phyloP scores from a whole-genome alignment of 2,888 invertebrate genomes.

The Caenorhabditis zanzibari region DNA sequence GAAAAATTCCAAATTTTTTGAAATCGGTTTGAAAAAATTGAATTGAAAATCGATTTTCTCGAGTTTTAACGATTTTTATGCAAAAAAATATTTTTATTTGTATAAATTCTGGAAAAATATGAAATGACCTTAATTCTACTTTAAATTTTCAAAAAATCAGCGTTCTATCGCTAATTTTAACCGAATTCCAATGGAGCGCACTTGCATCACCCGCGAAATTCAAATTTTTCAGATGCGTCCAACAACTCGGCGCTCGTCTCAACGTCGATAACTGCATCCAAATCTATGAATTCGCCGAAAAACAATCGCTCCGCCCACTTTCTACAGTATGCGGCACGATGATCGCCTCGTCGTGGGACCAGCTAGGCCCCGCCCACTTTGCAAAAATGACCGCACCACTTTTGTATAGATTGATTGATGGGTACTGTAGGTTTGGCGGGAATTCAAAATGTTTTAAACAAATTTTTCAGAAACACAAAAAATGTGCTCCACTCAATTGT shows the following conservation, averaged over 20 bases:
- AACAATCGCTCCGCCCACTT: slow-evolving; percentile 90
- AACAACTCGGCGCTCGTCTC: slow-evolving; percentile 91
- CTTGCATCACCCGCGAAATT: neutral
- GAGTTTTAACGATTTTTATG: too few relatives aligned
- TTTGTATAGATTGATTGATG: slow-evolving; percentile 92
- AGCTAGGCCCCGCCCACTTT: slow-evolving; percentile 89
- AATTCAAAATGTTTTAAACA: neutral
- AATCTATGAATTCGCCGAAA: slow-evolving; percentile 95
- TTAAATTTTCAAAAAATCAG: neutral
- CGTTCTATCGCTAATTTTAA: neutral
- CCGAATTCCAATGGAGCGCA: neutral
- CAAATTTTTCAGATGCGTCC: slow-evolving; percentile 89
- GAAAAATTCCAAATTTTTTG: too few relatives aligned
- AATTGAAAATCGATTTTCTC: too few relatives aligned
- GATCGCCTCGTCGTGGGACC: slow-evolving; percentile 94
- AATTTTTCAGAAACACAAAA: slow-evolving; percentile 87
- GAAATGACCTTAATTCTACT: too few relatives aligned
- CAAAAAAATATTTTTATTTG: too few relatives aligned
- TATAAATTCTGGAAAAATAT: too few relatives aligned
- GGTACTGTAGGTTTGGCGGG: slow-evolving; percentile 10
- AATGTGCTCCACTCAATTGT: slow-evolving; percentile 93
- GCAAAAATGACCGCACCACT: slow-evolving; percentile 94
- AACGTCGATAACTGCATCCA: slow-evolving; percentile 91
- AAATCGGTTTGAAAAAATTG: too few relatives aligned
- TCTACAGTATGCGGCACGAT: slow-evolving; percentile 93